Evolutionary conservation across 2,113 vertebrate species (phyloP).

Genomic region (Callionymus lyra): DNA sequence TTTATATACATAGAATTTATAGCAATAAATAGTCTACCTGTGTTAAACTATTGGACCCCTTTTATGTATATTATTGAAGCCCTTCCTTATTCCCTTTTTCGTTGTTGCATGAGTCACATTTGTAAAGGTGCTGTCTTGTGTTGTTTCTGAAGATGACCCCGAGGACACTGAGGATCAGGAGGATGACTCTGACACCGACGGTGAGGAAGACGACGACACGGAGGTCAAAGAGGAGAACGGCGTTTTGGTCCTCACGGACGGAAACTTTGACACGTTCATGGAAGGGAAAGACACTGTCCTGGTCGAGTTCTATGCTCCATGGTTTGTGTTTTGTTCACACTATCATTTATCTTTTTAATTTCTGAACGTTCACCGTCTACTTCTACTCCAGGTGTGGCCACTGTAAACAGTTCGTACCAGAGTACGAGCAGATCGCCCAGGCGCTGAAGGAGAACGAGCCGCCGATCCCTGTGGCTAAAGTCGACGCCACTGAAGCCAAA

Average conservation of each 20-base stretch:
- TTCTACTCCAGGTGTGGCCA: conserved; percentile 81
- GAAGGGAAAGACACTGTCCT: conserved; percentile 85
- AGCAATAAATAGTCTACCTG: too few species aligned
- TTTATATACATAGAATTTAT: too few species aligned
- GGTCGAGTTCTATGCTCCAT: conserved; percentile 93
- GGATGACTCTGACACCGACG: conserved; percentile 47
- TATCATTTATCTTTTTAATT: neutral
- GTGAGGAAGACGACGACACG: conserved; percentile 58
- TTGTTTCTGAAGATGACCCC: conserved; percentile 16
- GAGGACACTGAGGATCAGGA: conserved; percentile 28
- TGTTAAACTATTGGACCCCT: too few species aligned
- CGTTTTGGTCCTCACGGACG: conserved; percentile 78
- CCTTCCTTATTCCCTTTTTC: too few species aligned
- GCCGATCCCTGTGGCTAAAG: conserved; percentile 86
- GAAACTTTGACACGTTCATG: conserved; percentile 84
- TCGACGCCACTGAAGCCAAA: conserved; percentile 79
- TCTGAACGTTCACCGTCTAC: neutral
- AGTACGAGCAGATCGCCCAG: conserved; percentile 90
- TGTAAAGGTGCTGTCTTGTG: neutral
- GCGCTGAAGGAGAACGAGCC: conserved; percentile 81
- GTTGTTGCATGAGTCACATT: too few species aligned
- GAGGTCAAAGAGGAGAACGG: conserved; percentile 92
- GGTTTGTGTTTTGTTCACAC: conserved; percentile 57
- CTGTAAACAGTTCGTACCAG: conserved; percentile 90
- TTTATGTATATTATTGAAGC: too few species aligned